Conservation (phyloP, 2,888 invertebrate species). For the Exephanes ischioxanthus region DNA sequence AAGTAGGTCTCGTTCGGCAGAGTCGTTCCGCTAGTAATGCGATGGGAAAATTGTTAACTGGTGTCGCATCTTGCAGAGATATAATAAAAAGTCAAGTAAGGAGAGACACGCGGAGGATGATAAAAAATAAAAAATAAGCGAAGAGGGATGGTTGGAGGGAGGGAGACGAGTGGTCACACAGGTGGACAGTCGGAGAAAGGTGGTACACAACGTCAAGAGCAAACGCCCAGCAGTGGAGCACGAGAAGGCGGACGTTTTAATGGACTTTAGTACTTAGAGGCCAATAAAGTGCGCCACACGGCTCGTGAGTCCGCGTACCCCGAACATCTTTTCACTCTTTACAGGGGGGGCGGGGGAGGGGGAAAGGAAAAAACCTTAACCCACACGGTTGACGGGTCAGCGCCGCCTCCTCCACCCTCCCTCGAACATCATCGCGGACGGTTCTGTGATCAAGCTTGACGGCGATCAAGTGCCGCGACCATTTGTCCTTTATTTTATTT, state of each 20-base stretch:
- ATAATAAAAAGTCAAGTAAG: conserved; percentile 21
- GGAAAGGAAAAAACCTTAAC: conserved; percentile 45
- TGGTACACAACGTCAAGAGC: conserved; percentile 46
- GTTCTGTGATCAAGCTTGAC: conserved; percentile 8
- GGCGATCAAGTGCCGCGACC: not conserved
- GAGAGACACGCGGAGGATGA: conserved; percentile 15
- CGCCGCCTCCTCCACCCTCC: not conserved
- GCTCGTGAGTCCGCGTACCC: conserved; percentile 39
- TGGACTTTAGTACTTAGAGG: conserved; percentile 85
- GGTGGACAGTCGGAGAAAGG: conserved; percentile 39
- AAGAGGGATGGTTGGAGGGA: not conserved
- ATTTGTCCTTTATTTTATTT: no score
- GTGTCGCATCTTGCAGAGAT: not conserved
- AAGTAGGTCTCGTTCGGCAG: conserved; percentile 4
- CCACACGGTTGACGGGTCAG: conserved; percentile 15
- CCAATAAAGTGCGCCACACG: conserved; percentile 80
- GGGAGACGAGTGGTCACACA: conserved; percentile 13
- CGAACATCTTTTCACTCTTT: conserved; percentile 54
- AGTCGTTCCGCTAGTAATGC: not conserved
- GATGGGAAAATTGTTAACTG: conserved; percentile 13
- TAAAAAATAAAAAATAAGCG: conserved; percentile 5
- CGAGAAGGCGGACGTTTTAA: conserved; percentile 79
- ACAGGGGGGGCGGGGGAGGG: not conserved
- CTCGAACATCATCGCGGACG: not conserved
- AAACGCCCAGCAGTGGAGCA: conserved; percentile 43